Evolutionary conservation across 37 sponge, comb jelly and placozoan species (phyloP).

Genomic region (Beroe ovata): DNA sequence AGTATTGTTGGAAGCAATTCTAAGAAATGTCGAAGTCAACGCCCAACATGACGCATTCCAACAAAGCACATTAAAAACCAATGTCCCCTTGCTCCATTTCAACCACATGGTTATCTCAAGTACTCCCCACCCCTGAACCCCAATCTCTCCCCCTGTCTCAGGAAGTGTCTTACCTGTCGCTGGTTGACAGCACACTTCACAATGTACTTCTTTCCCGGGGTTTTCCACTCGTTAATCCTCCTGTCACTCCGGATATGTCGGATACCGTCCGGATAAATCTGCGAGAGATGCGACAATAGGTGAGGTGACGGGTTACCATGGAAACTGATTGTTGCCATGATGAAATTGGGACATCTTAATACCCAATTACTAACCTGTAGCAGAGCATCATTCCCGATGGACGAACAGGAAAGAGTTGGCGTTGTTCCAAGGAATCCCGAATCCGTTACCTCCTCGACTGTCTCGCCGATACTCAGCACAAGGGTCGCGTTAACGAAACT

Average conservation of each 20-base stretch:
- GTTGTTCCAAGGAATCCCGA: slow-evolving; percentile 97
- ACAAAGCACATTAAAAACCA: background rate
- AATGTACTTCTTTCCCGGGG: slow-evolving; percentile 86
- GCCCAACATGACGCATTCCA: too few relatives aligned
- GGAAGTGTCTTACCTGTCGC: slow-evolving; percentile 72
- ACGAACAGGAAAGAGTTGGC: slow-evolving; percentile 88
- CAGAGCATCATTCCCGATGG: slow-evolving; percentile 94
- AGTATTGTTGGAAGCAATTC: too few relatives aligned
- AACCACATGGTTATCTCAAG: background rate
- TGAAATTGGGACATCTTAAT: background rate
- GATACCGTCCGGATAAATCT: slow-evolving; percentile 93
- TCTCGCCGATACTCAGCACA: slow-evolving; percentile 97
- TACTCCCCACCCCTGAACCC: background rate
- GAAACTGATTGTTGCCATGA: slow-evolving; percentile 19
- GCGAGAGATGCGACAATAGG: too few relatives aligned
- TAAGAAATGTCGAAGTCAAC: too few relatives aligned
- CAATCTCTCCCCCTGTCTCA: background rate
- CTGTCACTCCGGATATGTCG: slow-evolving; percentile 93
- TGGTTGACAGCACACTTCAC: slow-evolving; percentile 92
- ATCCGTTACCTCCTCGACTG: slow-evolving; percentile 98
- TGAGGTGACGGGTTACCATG: background rate
- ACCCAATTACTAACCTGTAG: slow-evolving; percentile 75
- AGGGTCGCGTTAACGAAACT: slow-evolving; percentile 98
- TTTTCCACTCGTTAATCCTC: slow-evolving; percentile 95
- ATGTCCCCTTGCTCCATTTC: background rate